Evolutionary conservation across 2,888 invertebrate species (phyloP), one percentile per base, ranked within the genome.

Genomic region (Erebia palarica): DNA sequence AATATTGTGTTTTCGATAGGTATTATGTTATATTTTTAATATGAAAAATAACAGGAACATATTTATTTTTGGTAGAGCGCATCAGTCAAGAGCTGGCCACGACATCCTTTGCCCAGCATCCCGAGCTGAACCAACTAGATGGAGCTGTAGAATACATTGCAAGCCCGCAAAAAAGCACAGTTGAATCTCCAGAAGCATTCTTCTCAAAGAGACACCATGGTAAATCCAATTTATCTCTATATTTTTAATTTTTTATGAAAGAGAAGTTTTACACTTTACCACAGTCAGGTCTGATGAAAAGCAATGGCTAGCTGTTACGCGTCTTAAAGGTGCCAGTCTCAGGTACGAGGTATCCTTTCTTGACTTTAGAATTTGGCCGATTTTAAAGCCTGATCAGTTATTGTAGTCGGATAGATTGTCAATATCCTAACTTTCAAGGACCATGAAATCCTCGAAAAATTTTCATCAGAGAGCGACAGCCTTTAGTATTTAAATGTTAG

Each of bases 151-250:
- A 84, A n/a, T 81, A 81, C 78, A 79, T 84, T 61, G 76, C 81
- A n/a, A 82, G 79, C 18, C 78, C 83, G 10, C 76, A 77, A 60
- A 79, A 76, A 27, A 78, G 76, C 44, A 73, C 75, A 16, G 65
- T 78, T 55, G 74, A 76, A 36, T 81, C 81, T 0, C 79, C 82
- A 10, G 86, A 86, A 64, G 82, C 84, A 69, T 80, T 86, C 70
- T 89, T 88, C 76, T 81, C 77, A 69, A 88, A 81, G 71, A 78
- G 78, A 69, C 76, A 73, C 4, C 84, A 82, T 65, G 85, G 84
- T 84, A 74, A 82, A 82, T 75, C 16, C 36, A 47, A 42, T 8
- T 61, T 18, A 13, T 21, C 57, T 1, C 1, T 7, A 53, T 16
- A 14, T 51, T 36, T 36, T 36, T 36, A 10, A 14, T 51, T 36